These are phyloP conservation scores for Empidonax traillii DNA, from an alignment of 2,113 vertebrate genomes.

Conservation along the genomic window DNA sequence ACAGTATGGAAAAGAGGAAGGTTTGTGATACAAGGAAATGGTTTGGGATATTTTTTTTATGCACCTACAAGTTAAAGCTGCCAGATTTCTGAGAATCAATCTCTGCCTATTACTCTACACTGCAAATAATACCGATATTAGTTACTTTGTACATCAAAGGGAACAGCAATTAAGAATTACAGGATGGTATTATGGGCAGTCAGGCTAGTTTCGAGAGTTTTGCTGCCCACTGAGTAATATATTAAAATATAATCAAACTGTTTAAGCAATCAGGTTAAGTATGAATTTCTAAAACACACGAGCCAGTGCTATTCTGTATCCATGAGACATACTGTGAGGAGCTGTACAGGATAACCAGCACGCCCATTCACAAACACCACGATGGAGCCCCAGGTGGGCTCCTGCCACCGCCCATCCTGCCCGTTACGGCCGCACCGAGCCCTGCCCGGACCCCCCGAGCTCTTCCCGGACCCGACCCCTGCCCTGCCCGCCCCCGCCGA, in stretches of 20 bases:
- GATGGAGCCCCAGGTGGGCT: rapidly evolving
- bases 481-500: background rate
- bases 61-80: background rate
- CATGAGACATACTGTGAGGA: rapidly evolving
- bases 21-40: background rate
- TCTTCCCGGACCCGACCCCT: too few species aligned
- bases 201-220: background rate
- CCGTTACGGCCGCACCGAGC: background rate
- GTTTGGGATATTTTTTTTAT: background rate
- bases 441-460: background rate
- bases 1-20: background rate
- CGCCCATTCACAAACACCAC: background rate
- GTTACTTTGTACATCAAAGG: background rate
- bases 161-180: background rate
- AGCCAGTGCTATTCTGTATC: rapidly evolving
- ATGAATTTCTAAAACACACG: rapidly evolving
- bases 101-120: background rate
- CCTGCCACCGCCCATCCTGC: background rate
- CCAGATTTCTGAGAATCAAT: background rate
- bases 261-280: background rate
- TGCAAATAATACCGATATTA: background rate
- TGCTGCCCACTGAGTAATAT: rapidly evolving
- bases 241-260: background rate
- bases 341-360: rapidly evolving
- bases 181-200: rapidly evolving